phyloP scores from a whole-genome alignment of 2,888 invertebrate genomes.

The Autographa pulchrina region DNA sequence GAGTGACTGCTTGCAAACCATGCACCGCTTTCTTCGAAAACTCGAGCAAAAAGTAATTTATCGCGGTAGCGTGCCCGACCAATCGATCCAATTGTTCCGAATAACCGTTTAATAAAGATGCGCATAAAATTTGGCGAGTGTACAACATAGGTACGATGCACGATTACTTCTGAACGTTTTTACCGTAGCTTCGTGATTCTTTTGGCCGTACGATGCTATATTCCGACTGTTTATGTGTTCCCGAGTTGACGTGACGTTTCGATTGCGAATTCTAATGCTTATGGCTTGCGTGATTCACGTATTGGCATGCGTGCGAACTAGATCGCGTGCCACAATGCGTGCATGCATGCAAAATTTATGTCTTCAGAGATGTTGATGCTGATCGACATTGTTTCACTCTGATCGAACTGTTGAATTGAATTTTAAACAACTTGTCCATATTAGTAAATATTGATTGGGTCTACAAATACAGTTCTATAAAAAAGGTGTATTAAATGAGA shows the following conservation, averaged over 20 bases:
- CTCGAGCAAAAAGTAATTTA: conserved; percentile 86
- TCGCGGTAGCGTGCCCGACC: conserved; percentile 81
- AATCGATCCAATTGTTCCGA: conserved; percentile 80
- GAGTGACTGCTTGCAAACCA: conserved; percentile 77
- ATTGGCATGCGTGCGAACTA: conserved; percentile 33
- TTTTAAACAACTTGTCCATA: conserved; percentile 23
- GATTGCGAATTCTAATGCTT: conserved; percentile 35
- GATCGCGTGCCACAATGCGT: conserved; percentile 43
- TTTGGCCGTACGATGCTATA: conserved; percentile 54
- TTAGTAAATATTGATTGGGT: conserved; percentile 33
- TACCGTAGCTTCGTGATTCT: conserved; percentile 69
- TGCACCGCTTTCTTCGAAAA: conserved; percentile 75
- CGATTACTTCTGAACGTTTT: conserved; percentile 70
- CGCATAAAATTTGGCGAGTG: conserved; percentile 82
- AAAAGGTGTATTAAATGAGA: neutral
- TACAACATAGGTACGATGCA: conserved; percentile 63
- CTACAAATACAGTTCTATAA: neutral
- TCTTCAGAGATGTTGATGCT: conserved; percentile 33
- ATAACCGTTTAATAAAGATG: conserved; percentile 81
- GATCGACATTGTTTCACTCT: conserved; percentile 24
- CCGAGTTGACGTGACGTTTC: conserved; percentile 52
- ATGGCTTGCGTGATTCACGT: conserved; percentile 40
- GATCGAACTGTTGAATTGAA: conserved; percentile 40
- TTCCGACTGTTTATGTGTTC: conserved; percentile 42
- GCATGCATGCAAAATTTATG: conserved; percentile 42